Percentiles rank a stretch among this genome's conserved stretches.
These are phyloP conservation scores for Pangasius sanitwongsei DNA, from an alignment of 2,797 vertebrate species.

Conservation along the genomic window DNA sequence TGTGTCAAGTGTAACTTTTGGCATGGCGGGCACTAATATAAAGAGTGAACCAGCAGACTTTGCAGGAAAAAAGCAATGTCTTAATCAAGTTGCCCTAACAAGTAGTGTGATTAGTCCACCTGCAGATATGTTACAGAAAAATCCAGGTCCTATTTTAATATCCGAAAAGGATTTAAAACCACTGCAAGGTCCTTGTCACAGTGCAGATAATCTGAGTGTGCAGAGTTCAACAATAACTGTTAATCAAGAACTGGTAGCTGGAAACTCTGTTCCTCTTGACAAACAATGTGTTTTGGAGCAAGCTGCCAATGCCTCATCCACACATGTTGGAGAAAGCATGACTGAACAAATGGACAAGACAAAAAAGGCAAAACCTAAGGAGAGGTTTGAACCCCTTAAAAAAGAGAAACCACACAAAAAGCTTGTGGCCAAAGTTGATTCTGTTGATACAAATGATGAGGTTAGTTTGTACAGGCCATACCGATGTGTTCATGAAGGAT, in stretches of 20 bases:
- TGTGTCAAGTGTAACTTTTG: slow-evolving; percentile 10
- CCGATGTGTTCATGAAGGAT: slow-evolving; percentile 95
- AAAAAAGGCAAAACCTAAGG: slow-evolving; percentile 70
- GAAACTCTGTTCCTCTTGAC: slow-evolving; percentile 25
- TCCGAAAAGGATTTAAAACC: slow-evolving; percentile 27
- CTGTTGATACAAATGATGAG: slow-evolving; percentile 74
- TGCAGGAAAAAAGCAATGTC: slow-evolving; percentile 24
- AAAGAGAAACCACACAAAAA: slow-evolving; percentile 68
- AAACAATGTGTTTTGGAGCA: slow-evolving; percentile 45
- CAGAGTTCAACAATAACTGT: slow-evolving; percentile 19
- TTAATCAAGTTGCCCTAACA: slow-evolving; percentile 6
- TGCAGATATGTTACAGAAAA: slow-evolving; percentile 10
- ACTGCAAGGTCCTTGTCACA: not conserved
- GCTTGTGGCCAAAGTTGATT: slow-evolving; percentile 64
- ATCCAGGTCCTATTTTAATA: not conserved
- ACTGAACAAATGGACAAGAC: slow-evolving; percentile 72
- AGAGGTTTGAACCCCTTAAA: slow-evolving; percentile 57
- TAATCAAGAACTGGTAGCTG: slow-evolving; percentile 29
- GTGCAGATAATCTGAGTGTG: not conserved
- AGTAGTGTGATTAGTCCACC: slow-evolving; percentile 6
- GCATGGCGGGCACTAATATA: slow-evolving; percentile 3
- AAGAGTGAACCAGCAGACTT: slow-evolving; percentile 20
- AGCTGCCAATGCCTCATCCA: slow-evolving; percentile 59
- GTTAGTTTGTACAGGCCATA: slow-evolving; percentile 93
- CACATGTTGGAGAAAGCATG: slow-evolving; percentile 56